These are phyloP conservation scores for Sus cebifrons DNA, from an alignment of 2,797 vertebrate species.

Conservation along the genomic window DNA sequence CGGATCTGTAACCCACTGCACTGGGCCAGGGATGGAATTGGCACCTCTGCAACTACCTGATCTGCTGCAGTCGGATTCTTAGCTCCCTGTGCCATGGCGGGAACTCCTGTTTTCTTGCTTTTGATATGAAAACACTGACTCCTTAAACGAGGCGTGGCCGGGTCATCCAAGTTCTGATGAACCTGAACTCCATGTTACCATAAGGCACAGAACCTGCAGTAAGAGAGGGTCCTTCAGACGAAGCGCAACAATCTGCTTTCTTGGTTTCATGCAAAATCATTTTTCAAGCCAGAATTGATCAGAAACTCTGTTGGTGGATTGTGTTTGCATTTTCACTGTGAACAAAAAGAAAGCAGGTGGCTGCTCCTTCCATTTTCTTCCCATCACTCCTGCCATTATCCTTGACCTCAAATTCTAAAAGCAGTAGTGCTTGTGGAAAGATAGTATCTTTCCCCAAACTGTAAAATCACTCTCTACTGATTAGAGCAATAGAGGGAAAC, in stretches of 20 bases:
- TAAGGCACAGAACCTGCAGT: not conserved
- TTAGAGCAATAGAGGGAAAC: accelerated
- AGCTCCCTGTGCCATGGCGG: too few relatives aligned
- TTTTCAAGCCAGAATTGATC: not conserved
- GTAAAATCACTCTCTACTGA: accelerated
- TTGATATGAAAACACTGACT: not conserved
- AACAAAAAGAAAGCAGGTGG: not conserved
- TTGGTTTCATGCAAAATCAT: not conserved
- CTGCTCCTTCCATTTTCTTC: not conserved
- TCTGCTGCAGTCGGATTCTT: too few relatives aligned
- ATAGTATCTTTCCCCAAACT: not conserved
- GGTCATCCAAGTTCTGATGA: not conserved
- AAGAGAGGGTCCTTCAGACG: not conserved
- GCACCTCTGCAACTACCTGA: too few relatives aligned
- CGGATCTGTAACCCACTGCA: too few relatives aligned
- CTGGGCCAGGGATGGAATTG: too few relatives aligned
- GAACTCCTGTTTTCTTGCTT: not conserved
- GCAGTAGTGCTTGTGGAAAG: accelerated
- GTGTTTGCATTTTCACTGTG: not conserved
- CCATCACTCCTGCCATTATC: not conserved
- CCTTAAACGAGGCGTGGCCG: not conserved
- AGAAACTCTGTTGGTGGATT: not conserved
- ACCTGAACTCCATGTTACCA: not conserved
- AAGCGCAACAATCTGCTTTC: not conserved
- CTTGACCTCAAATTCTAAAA: not conserved